Conservation (phyloP, 2,797 vertebrate genomes). For the Sphenodon punctatus region DNA sequence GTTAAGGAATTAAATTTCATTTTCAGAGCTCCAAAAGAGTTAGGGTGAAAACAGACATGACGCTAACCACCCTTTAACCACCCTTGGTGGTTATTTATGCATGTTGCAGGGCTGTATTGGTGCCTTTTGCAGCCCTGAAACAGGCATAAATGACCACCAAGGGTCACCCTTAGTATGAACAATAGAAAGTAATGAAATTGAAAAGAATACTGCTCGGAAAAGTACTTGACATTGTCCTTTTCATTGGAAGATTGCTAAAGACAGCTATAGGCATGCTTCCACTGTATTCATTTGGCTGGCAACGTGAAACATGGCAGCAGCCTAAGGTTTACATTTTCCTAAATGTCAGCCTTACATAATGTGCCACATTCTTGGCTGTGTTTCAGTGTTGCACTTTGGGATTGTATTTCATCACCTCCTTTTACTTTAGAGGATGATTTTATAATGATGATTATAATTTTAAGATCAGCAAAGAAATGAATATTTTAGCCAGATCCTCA, state of each 20-base stretch:
- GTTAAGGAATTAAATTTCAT: not conserved
- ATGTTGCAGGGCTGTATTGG: no score
- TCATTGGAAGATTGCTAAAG: not conserved
- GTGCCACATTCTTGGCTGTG: not conserved
- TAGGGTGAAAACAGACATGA: no score
- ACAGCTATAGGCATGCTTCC: not conserved
- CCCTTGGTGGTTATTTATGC: no score
- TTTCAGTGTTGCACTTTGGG: constrained; percentile 6
- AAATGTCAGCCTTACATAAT: constrained; percentile 28
- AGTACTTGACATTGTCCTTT: not conserved
- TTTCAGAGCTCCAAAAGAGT: not conserved
- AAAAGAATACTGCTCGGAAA: not conserved
- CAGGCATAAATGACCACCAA: no score
- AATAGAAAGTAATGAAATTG: not conserved
- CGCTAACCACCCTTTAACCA: no score
- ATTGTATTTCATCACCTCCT: constrained; percentile 1
- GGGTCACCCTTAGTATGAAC: no score
- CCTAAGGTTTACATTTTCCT: not conserved
- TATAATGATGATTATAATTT: not conserved
- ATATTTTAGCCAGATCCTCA: not conserved
- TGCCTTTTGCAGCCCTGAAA: no score
- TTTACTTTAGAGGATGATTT: not conserved
- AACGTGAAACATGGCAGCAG: not conserved
- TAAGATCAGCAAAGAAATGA: not conserved
- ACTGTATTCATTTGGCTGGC: not conserved